phyloP scores from a whole-genome alignment of 2,888 invertebrate species.

The Drosophila subsilvestris region DNA sequence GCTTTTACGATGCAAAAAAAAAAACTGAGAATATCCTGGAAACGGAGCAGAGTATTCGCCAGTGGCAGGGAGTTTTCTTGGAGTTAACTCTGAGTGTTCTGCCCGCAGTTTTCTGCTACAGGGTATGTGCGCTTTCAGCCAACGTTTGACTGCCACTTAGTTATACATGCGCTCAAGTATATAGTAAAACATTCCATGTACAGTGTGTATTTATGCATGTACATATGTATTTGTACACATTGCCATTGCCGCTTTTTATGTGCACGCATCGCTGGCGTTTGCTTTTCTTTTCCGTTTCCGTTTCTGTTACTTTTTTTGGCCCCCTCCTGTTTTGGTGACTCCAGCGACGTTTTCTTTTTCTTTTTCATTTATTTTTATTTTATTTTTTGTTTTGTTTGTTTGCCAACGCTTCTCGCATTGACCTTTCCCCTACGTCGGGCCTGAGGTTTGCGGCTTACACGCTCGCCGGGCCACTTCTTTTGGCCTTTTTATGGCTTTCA shows the following conservation, averaged over 20 bases:
- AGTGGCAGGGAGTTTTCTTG: conserved; percentile 14
- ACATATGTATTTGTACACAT: conserved; percentile 22
- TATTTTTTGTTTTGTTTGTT: conserved; percentile 19
- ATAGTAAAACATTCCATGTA: conserved; percentile 9
- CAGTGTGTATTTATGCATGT: not conserved
- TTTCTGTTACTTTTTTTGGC: not conserved
- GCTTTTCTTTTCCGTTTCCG: conserved; percentile 26
- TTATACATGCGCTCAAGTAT: conserved; percentile 17
- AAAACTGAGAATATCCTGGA: conserved; percentile 27
- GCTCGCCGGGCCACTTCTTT: conserved; percentile 57
- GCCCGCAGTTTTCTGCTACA: not conserved
- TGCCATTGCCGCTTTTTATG: conserved; percentile 35
- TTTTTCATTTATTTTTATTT: not conserved
- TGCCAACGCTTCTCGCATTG: conserved; percentile 48
- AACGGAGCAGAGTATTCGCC: no score
- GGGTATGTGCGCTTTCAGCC: not conserved
- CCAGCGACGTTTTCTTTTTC: conserved; percentile 21
- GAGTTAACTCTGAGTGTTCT: not conserved
- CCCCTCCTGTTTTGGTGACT: conserved; percentile 7
- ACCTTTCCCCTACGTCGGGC: conserved; percentile 55
- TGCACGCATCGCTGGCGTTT: conserved; percentile 50
- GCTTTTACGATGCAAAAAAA: conserved; percentile 65
- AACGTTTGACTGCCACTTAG: conserved; percentile 20
- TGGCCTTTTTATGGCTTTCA: conserved; percentile 46
- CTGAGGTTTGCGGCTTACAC: conserved; percentile 62